Percentiles rank a stretch among this genome's conserved stretches.
Conservation (phyloP, 2,113 vertebrate species). For the Macheiramphus alcinus region DNA sequence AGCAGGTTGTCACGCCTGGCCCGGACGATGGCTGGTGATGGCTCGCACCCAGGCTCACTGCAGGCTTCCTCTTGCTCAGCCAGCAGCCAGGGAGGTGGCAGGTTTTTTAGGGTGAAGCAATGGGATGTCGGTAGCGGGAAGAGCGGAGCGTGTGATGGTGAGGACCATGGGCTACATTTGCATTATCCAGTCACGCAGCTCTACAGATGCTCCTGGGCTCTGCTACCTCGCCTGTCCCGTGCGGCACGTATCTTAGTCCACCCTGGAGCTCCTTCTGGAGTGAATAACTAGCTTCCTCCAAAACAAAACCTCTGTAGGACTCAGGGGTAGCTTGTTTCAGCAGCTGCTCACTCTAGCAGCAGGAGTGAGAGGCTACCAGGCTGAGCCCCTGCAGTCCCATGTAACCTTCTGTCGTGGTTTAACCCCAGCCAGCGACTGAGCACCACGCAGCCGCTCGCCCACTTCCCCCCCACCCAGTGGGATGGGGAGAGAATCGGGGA, state of each 20-base stretch:
- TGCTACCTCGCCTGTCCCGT: accelerated
- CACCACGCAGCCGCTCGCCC: too few species aligned
- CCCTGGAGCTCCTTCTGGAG: neutral
- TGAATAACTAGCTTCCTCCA: neutral
- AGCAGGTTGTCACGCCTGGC: neutral
- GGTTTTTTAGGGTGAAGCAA: neutral
- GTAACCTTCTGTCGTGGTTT: too few species aligned
- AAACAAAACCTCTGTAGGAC: neutral
- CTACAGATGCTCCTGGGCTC: neutral
- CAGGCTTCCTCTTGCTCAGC: neutral
- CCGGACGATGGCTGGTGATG: neutral
- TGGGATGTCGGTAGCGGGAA: neutral
- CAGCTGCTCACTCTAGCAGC: neutral
- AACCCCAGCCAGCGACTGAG: too few species aligned
- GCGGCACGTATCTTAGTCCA: neutral
- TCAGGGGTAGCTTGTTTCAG: neutral
- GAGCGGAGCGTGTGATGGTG: neutral
- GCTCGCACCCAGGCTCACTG: neutral
- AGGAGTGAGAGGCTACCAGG: neutral
- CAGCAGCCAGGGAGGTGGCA: neutral
- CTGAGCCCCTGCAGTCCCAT: neutral
- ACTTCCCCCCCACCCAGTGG: too few species aligned
- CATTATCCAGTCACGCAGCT: neutral
- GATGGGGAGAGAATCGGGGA: too few species aligned
- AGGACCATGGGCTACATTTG: neutral